These are phyloP conservation scores for Clusia tigrina DNA, from an alignment of 2,888 invertebrate species.

Conservation along the genomic window DNA sequence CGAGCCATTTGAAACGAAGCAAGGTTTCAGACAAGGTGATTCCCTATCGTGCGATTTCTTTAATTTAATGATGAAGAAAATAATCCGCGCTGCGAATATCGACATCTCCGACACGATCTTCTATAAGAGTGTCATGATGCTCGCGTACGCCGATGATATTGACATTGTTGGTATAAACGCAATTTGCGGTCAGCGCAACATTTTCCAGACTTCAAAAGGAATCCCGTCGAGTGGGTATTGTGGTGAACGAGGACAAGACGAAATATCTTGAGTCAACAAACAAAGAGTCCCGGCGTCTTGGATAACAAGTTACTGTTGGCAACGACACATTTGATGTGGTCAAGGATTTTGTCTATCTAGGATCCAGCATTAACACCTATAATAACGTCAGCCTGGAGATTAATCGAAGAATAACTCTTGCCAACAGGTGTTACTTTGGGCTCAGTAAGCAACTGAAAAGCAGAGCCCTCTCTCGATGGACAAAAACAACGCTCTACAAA, in stretches of 20 bases:
- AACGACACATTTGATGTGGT: neutral
- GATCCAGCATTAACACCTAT: too few relatives aligned
- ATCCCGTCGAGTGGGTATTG: neutral
- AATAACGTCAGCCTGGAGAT: too few relatives aligned
- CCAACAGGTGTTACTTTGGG: too few relatives aligned
- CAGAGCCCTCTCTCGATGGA: too few relatives aligned
- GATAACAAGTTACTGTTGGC: neutral
- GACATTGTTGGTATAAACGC: neutral
- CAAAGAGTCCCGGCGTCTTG: neutral
- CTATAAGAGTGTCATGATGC: neutral
- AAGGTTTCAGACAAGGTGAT: too few relatives aligned
- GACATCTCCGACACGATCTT: neutral
- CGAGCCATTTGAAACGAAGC: too few relatives aligned
- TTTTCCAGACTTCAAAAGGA: neutral
- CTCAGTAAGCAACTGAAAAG: too few relatives aligned
- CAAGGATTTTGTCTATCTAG: neutral
- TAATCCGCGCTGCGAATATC: too few relatives aligned
- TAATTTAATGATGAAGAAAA: too few relatives aligned
- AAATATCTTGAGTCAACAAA: neutral
- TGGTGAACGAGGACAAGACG: slow-evolving; percentile 6
- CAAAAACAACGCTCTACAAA: too few relatives aligned
- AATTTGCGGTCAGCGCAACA: neutral
- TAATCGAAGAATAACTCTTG: too few relatives aligned
- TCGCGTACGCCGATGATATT: neutral
- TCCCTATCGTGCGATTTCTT: too few relatives aligned